phyloP scores from a whole-genome alignment of 2,888 invertebrate genomes.

The Leucophenga maculata region DNA sequence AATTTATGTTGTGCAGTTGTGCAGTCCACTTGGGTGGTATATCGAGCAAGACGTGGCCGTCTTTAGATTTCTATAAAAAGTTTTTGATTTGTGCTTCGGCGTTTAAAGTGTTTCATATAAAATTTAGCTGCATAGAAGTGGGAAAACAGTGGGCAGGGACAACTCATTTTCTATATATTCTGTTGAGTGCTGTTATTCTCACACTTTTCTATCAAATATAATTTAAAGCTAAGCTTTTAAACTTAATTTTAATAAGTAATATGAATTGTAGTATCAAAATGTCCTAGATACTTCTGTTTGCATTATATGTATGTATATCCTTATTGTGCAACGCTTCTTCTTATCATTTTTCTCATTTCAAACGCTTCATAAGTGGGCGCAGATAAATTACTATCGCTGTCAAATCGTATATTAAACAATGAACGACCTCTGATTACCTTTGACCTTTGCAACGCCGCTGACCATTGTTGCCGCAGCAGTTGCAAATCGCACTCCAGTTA shows the following conservation, averaged over 20 bases:
- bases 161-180: too few species aligned
- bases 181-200: too few species aligned
- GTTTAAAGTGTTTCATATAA: not conserved
- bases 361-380: too few species aligned
- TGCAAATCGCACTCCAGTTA: not conserved
- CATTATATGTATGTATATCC: too few species aligned
- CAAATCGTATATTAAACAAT: constrained; percentile 22
- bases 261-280: too few species aligned
- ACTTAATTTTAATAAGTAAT: not conserved
- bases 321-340: too few species aligned
- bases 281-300: too few species aligned
- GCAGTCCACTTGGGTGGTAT: constrained; percentile 60
- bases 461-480: not conserved
- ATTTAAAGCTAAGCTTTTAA: too few species aligned
- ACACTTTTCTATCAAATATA: too few species aligned
- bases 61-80: constrained; percentile 8
- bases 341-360: too few species aligned
- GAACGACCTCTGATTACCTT: constrained; percentile 53
- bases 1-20: constrained; percentile 66
- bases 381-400: constrained; percentile 2
- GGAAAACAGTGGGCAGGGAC: too few species aligned
- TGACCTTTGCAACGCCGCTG: constrained; percentile 32
- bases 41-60: constrained; percentile 47
- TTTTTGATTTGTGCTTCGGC: constrained; percentile 1
- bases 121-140: too few species aligned